phyloP scores from a whole-genome alignment of 2,113 vertebrate genomes.

The Rhabdornis inornatus region DNA sequence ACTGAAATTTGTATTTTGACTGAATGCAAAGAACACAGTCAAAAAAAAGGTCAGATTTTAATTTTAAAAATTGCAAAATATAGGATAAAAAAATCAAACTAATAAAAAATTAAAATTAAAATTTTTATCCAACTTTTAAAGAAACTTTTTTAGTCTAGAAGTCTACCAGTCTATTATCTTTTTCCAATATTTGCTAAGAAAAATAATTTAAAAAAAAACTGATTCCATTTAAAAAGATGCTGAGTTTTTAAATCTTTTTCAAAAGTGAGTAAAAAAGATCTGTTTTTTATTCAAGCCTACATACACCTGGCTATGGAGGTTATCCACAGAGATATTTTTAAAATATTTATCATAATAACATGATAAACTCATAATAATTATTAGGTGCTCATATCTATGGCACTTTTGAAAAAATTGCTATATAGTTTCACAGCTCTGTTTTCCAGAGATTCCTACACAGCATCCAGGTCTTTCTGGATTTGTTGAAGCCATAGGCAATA shows the following conservation, averaged over 20 bases:
- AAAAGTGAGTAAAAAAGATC: not conserved
- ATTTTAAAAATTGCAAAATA: not conserved
- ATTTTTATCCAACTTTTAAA: not conserved
- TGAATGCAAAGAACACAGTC: rapidly evolving
- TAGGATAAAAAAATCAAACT: not conserved
- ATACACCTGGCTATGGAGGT: not conserved
- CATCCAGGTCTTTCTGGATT: not conserved
- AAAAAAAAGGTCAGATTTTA: not conserved
- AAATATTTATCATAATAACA: not conserved
- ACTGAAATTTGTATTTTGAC: not conserved
- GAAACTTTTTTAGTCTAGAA: not conserved
- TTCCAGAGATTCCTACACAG: not conserved
- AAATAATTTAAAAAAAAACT: not conserved
- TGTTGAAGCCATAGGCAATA: not conserved
- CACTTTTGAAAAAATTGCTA: not conserved
- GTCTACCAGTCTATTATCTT: not conserved
- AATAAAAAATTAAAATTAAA: not conserved
- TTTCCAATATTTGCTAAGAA: not conserved
- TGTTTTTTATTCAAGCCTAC: not conserved
- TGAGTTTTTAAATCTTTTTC: not conserved
- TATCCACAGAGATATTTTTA: not conserved
- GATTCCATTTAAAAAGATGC: not conserved
- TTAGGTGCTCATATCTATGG: not conserved
- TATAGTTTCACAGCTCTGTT: not conserved
- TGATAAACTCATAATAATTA: not conserved